phyloP scores from a whole-genome alignment of 2,797 vertebrate genomes.

The Hemibagrus guttatus region DNA sequence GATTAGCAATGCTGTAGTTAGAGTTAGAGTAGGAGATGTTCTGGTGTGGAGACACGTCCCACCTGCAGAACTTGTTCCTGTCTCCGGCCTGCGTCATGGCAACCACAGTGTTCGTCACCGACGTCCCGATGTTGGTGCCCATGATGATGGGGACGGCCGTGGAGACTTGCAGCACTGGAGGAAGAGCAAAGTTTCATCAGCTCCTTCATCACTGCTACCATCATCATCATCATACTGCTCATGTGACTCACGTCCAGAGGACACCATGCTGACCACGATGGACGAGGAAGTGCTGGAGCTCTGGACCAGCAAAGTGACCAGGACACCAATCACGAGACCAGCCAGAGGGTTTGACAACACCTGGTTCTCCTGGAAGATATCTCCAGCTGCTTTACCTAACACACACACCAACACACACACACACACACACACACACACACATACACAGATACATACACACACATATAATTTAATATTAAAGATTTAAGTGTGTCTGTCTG shows the following conservation, averaged over 20 bases:
- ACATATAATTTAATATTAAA: not conserved
- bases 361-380: slow-evolving; percentile 88
- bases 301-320: slow-evolving; percentile 93
- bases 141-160: slow-evolving; percentile 92
- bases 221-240: not conserved
- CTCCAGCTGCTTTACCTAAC: slow-evolving; percentile 88
- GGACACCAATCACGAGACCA: slow-evolving; percentile 89
- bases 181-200: not conserved
- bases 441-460: too few relatives aligned
- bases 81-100: slow-evolving; percentile 93
- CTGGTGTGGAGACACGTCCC: not conserved
- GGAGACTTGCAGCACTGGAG: slow-evolving; percentile 84
- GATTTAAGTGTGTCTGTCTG: not conserved
- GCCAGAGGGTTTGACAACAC: slow-evolving; percentile 90
- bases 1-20: not conserved
- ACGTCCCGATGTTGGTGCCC: slow-evolving; percentile 98
- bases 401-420: not conserved
- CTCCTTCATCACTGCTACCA: slow-evolving; percentile 16
- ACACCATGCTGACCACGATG: slow-evolving; percentile 97
- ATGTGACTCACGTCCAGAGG: slow-evolving; percentile 86
- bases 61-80: slow-evolving; percentile 91
- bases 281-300: slow-evolving; percentile 96
- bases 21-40: not conserved
- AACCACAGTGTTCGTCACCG: slow-evolving; percentile 93
- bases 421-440: too few relatives aligned